Evolutionary conservation across 2,888 invertebrate genomes (phyloP).

Genomic region (Diarsia dahlii): DNA sequence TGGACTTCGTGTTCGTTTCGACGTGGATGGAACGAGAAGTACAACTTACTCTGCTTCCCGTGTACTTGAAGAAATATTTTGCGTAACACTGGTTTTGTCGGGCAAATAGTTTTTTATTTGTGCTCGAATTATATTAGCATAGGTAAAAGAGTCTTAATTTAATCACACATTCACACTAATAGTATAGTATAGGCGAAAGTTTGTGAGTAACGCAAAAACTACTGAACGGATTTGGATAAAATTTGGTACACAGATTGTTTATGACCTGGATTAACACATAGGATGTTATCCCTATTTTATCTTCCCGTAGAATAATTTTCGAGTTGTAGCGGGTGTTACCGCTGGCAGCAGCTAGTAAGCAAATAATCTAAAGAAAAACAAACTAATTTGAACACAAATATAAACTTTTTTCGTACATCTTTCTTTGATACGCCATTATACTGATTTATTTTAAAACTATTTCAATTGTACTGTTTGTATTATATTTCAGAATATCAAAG

Average conservation of each 20-base stretch:
- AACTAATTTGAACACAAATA: not conserved
- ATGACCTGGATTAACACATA: no score
- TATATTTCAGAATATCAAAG: not conserved
- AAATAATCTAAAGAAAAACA: not conserved
- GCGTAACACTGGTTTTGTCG: slow-evolving; percentile 7
- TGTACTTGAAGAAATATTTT: slow-evolving; percentile 24
- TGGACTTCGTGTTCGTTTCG: slow-evolving; percentile 36
- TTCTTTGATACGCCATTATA: no score
- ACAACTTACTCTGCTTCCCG: slow-evolving; percentile 15
- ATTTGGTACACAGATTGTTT: no score
- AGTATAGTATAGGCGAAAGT: no score
- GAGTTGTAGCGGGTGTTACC: no score
- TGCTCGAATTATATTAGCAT: slow-evolving; percentile 5
- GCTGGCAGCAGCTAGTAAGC: not conserved
- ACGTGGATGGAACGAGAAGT: slow-evolving; percentile 35
- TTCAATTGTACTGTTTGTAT: not conserved
- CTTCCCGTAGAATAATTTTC: no score
- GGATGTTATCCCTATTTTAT: no score
- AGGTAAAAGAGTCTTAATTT: not conserved
- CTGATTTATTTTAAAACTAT: not conserved
- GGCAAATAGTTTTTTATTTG: not conserved
- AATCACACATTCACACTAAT: no score
- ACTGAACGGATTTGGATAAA: no score
- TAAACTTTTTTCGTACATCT: not conserved
- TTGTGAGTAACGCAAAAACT: no score